Base-by-base conservation (phyloP, 2,797 vertebrate species). In the Harpagifer antarcticus region DNA sequence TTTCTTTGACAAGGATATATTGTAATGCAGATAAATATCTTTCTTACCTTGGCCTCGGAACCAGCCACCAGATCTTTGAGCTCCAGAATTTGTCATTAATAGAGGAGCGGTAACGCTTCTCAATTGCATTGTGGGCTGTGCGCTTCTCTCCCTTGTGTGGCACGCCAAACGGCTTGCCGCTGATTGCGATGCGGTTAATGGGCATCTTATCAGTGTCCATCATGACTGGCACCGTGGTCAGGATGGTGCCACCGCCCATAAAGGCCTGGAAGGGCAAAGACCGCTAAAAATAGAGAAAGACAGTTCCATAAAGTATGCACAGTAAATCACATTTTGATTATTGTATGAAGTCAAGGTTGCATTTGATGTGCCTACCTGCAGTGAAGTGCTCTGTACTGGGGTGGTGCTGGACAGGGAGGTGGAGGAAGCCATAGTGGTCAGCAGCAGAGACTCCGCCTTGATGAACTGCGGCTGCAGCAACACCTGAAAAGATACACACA, bases 41-140 rank as follows among this genome's bases (percentile, higher is more conserved):
- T 27, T 67, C 62, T 1, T 79, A 99, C 98, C 97, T 99, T 99
- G 37, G 97, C 97, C 64, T 99, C 98, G 0, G 95, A 95, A 58
- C 98, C 98, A 55, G 97, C 95, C 79, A 99, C 97, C 86, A 99
- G 93, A 88, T 98, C 96, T 93, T 99, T 99, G 71, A 99, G 97
- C 90, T 99, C 98, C 2, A 96, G 12, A 19, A 99, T 99, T 94
- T 99, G 95, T 99, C 98, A 0, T 99, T 99, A 92, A 99, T 99
- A 73, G 98, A 99, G 15, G 97, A 99, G 65, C 98, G 97, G 87
- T 99, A 99, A 58, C 98, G 97, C 69, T 99, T 99, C 95, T 99
- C 98, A 1, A 99, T 99, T 91, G 98, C 98, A 0, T 99, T 99
- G 92, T 99, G 98, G 0, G 98, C 97, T 0, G 97, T 99, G 63